Conservation (phyloP, 2,113 vertebrate species). For the Nycticebus coucang region DNA sequence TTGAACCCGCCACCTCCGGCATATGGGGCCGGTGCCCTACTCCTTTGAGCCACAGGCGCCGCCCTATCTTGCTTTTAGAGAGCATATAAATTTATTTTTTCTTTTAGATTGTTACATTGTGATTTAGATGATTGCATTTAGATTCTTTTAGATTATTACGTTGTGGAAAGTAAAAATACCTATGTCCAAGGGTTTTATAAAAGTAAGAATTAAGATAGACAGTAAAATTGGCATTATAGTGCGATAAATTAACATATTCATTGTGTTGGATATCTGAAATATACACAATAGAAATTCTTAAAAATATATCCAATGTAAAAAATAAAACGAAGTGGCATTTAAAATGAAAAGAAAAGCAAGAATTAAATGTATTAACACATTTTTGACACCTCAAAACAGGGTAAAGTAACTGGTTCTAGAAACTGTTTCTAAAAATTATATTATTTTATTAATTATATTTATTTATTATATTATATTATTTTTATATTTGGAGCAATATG, state of each 20-base stretch:
- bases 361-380: background rate
- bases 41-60: too few species aligned
- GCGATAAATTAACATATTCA: background rate
- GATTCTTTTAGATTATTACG: background rate
- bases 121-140: background rate
- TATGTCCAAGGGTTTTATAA: background rate
- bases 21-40: too few species aligned
- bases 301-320: background rate
- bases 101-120: background rate
- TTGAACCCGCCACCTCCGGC: too few species aligned
- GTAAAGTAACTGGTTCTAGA: background rate
- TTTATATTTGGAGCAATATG: background rate
- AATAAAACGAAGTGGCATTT: background rate
- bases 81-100: background rate
- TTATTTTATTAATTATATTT: background rate
- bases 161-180: background rate
- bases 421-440: too few species aligned
- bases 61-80: background rate
- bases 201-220: constrained; percentile 1
- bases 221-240: background rate
- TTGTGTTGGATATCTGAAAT: background rate
- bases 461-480: constrained; percentile 19
- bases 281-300: background rate
- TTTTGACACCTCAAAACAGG: background rate
- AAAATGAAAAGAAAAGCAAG: background rate